Evolutionary conservation across 2,797 vertebrate genomes (phyloP).

Genomic region (Pseudotriccus pelzelni): DNA sequence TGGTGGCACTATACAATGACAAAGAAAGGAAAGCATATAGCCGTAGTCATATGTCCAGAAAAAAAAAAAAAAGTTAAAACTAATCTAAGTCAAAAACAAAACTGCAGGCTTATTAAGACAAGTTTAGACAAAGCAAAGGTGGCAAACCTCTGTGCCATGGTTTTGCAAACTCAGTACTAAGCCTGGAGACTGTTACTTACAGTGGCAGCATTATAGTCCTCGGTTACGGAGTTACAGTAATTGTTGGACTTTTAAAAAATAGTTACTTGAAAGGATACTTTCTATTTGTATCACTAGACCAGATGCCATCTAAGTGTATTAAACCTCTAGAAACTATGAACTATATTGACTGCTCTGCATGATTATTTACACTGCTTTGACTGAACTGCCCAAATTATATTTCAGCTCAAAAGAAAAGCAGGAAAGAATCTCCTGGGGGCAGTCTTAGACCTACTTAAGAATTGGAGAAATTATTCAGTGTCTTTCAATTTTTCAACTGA

Average conservation of each 20-base stretch:
- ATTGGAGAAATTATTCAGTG: neutral
- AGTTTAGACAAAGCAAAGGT: neutral
- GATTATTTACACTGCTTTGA: neutral
- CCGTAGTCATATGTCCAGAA: neutral
- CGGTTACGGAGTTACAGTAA: neutral
- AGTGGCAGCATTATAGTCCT: neutral
- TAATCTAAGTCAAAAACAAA: neutral
- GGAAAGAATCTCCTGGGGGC: neutral
- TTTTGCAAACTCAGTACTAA: neutral
- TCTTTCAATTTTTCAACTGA: neutral
- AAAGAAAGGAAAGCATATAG: neutral
- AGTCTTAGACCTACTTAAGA: slow-evolving; percentile 31
- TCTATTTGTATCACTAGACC: neutral
- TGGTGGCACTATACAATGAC: neutral
- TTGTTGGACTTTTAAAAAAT: neutral
- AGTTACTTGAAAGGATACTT: neutral
- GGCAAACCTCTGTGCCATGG: neutral
- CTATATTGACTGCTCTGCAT: neutral
- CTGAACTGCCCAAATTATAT: neutral
- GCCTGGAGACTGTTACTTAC: neutral
- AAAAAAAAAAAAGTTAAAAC: neutral
- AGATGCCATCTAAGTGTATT: neutral
- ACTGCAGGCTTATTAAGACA: neutral
- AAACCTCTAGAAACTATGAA: neutral
- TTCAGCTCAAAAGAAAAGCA: neutral